A percentile compares a stretch with the other conserved stretches of the same genome.
Conservation (phyloP, 2,797 vertebrate species). For the Lacerta agilis region DNA sequence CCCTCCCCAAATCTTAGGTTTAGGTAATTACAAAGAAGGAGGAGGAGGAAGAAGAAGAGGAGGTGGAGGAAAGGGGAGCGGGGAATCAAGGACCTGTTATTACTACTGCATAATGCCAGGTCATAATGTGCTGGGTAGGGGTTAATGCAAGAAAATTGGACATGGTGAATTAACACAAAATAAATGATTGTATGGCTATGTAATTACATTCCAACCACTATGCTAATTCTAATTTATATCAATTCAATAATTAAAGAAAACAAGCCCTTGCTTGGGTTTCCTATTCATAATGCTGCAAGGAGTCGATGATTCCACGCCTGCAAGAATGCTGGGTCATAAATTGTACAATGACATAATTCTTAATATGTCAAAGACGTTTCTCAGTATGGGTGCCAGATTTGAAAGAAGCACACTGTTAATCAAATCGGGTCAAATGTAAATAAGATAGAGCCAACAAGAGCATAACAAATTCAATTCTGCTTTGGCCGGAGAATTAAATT, state of each 20-base stretch:
- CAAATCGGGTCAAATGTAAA: constrained; percentile 51
- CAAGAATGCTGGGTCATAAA: constrained; percentile 59
- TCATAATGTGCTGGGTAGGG: constrained; percentile 71
- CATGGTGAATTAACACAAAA: constrained; percentile 75
- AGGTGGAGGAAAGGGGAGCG: constrained; percentile 7
- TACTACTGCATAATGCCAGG: constrained; percentile 70
- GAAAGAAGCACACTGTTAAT: constrained; percentile 52
- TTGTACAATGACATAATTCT: constrained; percentile 64
- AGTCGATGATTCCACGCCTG: constrained; percentile 57
- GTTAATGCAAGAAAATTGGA: constrained; percentile 76
- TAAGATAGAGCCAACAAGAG: constrained; percentile 33
- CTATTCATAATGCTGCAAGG: constrained; percentile 51
- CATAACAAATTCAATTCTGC: constrained; percentile 43
- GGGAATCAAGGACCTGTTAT: constrained; percentile 72
- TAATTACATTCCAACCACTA: constrained; percentile 74
- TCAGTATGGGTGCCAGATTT: constrained; percentile 50
- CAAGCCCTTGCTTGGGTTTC: constrained; percentile 66
- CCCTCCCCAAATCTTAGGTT: constrained; percentile 53
- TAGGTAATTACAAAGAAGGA: constrained; percentile 73
- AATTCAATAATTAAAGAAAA: constrained; percentile 78
- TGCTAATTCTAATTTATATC: constrained; percentile 78
- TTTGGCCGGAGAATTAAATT: constrained; percentile 37
- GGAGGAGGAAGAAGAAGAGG: constrained; percentile 24
- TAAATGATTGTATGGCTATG: constrained; percentile 70
- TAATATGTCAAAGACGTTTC: constrained; percentile 46